Evolutionary conservation across 2,888 invertebrate genomes (phyloP).

Genomic region (Tubiluchus corallicola): DNA sequence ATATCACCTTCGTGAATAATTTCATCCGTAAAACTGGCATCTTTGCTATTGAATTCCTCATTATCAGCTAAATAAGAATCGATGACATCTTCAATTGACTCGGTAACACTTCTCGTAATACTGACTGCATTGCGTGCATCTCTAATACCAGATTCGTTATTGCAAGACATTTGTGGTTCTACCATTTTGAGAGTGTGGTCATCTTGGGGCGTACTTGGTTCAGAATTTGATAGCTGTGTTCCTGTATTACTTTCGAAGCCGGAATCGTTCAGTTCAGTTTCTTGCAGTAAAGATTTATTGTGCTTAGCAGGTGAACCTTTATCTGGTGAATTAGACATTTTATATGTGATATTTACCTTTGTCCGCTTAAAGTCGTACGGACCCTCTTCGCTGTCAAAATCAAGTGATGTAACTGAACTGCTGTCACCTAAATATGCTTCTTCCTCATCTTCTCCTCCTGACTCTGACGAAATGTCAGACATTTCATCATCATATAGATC

Average conservation of each 20-base stretch:
- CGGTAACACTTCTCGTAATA: no score
- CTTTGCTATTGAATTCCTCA: not conserved
- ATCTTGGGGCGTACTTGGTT: not conserved
- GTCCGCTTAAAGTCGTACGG: not conserved
- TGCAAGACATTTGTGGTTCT: no score
- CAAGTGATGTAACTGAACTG: not conserved
- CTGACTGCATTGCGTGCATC: no score
- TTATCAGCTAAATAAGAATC: not conserved
- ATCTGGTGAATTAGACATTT: not conserved
- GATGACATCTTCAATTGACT: not conserved
- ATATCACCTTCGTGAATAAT: not conserved
- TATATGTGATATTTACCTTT: no score
- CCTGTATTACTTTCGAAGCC: not conserved
- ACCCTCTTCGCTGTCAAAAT: not conserved
- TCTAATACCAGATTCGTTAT: no score
- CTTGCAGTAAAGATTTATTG: not conserved
- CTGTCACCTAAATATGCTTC: not conserved
- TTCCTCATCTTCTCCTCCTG: not conserved
- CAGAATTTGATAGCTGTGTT: not conserved
- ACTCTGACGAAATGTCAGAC: not conserved
- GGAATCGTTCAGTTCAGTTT: not conserved
- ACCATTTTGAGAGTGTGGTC: not conserved
- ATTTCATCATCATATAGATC: not conserved
- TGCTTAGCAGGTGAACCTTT: no score
- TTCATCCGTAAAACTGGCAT: no score